phyloP scores from a whole-genome alignment of 2,113 vertebrate species.

The Salminus brasiliensis region DNA sequence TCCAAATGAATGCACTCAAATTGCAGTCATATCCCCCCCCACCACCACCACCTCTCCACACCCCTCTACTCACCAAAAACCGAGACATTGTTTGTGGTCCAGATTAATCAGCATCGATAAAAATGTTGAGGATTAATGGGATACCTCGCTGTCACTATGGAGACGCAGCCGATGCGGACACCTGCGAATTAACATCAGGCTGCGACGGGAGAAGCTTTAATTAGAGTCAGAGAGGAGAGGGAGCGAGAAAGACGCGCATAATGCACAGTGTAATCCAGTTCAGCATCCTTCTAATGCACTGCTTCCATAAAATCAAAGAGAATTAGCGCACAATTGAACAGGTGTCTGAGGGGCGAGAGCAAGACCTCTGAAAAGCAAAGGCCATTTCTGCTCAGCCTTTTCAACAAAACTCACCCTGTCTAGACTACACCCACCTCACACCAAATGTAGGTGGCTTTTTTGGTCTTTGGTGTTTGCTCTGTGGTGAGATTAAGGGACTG shows the following conservation, averaged over 20 bases:
- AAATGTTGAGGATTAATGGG: constrained; percentile 64
- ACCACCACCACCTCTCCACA: neutral
- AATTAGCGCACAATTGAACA: constrained; percentile 72
- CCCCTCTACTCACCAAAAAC: neutral
- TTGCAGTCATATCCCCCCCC: constrained; percentile 28
- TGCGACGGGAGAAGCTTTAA: constrained; percentile 71
- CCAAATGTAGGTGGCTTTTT: constrained; percentile 13
- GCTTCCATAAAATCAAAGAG: constrained; percentile 74
- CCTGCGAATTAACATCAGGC: constrained; percentile 80
- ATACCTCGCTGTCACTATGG: constrained; percentile 77
- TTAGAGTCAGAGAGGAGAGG: constrained; percentile 61
- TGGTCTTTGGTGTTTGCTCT: constrained; percentile 11
- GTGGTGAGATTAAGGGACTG: constrained; percentile 9
- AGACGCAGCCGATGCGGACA: constrained; percentile 72
- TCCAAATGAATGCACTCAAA: constrained; percentile 33
- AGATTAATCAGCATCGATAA: constrained; percentile 72
- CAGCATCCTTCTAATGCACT: constrained; percentile 61
- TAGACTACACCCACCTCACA: constrained; percentile 6
- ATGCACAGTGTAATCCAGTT: constrained; percentile 45
- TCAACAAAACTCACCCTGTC: neutral
- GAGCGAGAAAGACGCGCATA: constrained; percentile 30
- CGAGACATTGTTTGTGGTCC: constrained; percentile 61
- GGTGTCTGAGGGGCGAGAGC: constrained; percentile 58
- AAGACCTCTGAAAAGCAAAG: constrained; percentile 17
- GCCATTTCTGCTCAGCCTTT: constrained; percentile 22